Evolutionary conservation across 2,888 invertebrate genomes (phyloP).

Genomic region (Auanema freiburgensis): DNA sequence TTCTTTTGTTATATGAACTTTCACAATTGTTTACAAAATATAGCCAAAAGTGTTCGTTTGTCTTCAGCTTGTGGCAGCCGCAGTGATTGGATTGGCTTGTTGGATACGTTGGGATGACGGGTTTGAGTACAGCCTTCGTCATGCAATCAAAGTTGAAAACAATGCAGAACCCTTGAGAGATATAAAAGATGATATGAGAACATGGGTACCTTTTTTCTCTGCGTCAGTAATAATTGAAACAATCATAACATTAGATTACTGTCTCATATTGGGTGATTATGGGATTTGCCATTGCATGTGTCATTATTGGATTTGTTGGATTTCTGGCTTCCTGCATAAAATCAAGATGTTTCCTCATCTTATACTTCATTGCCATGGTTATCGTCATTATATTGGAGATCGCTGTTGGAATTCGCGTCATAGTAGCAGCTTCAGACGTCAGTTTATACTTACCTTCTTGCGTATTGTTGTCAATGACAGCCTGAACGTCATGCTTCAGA

Average conservation of each 20-base stretch:
- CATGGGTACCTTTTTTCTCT: slow-evolving; percentile 21
- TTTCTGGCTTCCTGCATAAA: slow-evolving; percentile 2
- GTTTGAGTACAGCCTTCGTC: slow-evolving; percentile 50
- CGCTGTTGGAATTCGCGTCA: slow-evolving; percentile 48
- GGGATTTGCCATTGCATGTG: slow-evolving; percentile 49
- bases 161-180: slow-evolving; percentile 36
- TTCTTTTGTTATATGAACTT: no score
- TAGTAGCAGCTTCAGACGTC: slow-evolving; percentile 41
- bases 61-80: slow-evolving; percentile 48
- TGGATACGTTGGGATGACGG: slow-evolving; percentile 55
- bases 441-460: slow-evolving; percentile 14
- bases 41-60: no score
- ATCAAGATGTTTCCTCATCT: slow-evolving; percentile 18
- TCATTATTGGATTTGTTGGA: slow-evolving; percentile 51
- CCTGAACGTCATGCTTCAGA: slow-evolving; percentile 21
- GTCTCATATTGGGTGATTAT: slow-evolving; percentile 56
- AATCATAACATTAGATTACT: slow-evolving; percentile 33
- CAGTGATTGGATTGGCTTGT: slow-evolving; percentile 47
- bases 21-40: no score
- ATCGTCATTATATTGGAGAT: slow-evolving; percentile 52
- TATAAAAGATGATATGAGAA: slow-evolving; percentile 43
- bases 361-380: slow-evolving; percentile 36
- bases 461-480: slow-evolving; percentile 4
- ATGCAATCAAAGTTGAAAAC: slow-evolving; percentile 28
- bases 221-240: slow-evolving; percentile 1